Base-by-base conservation (phyloP, 2,797 vertebrate genomes). In the Sebastes iracundus region DNA sequence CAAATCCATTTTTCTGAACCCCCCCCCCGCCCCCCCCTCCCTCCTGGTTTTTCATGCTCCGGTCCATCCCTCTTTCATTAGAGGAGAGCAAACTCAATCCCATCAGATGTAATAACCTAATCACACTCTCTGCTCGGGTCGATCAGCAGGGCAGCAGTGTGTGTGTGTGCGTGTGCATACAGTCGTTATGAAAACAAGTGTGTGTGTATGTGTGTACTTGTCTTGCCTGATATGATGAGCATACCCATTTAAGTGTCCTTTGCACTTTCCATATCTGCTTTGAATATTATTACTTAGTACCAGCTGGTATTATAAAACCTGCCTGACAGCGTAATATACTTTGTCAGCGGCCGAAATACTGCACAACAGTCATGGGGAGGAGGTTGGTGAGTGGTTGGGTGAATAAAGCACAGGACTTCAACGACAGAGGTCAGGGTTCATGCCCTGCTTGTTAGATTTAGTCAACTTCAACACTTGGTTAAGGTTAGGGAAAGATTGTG, bases 1-100 rank as follows among this genome's bases (percentile, higher is more conserved):
- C 46, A 66, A 68, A 68, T 81, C 82, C 52, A 81, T 79, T 85
- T 82, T 32, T 60, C 69, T 33, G 25, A 22, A 14, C 13, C 42
- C 60, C 61, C 9, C 3, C 30, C 16, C 61, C 9, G 2, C 30
- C 16, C 10, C n/a, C 1, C 18, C 20, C 11, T 3, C 38, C 5
- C 8, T 22, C 25, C 27, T 32, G 6, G 3, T 60, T 59, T 72
- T 71, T 86, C 75, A 77, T 80, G 64, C 35, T 72, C 66, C 60
- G 35, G 69, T 87, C 75, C 85, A 90, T 90, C 85, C 87, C 74
- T 71, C 83, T 89, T 90, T 91, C 85, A 91, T 93, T 93, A 91
- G 62, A 83, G n/a, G 63, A 90, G 79, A 87, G 83, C 80, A 86
- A 90, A 93, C 84, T 87, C 88, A 86, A 89, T 91, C 78, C 78